Percentiles rank a stretch among this genome's conserved stretches.
These are phyloP conservation scores for Galago senegalensis DNA, from an alignment of 2,797 vertebrate species.

Conservation along the genomic window DNA sequence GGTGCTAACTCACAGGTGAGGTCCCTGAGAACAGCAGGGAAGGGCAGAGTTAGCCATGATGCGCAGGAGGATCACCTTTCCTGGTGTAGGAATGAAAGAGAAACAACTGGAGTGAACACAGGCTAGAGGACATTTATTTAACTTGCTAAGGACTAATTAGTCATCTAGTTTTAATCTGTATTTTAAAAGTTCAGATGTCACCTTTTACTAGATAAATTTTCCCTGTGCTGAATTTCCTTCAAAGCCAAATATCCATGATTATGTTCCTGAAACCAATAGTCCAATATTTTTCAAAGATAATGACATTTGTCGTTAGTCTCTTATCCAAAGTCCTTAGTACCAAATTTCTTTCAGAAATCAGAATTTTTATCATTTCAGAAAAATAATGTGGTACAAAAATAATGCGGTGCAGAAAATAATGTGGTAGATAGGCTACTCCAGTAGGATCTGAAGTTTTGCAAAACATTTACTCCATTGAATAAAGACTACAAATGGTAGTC, in stretches of 20 bases:
- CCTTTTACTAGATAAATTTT: not conserved
- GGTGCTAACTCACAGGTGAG: not conserved
- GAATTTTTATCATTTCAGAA: conserved; percentile 29
- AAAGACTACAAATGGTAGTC: not conserved
- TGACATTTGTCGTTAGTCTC: not conserved
- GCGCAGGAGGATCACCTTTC: not conserved
- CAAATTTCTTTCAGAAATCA: not conserved
- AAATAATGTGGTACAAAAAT: not conserved
- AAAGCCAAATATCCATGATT: not conserved
- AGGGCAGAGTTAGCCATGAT: not conserved
- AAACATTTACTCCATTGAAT: not conserved
- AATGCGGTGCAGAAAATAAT: not conserved
- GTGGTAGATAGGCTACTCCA: not conserved
- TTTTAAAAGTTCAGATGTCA: not conserved
- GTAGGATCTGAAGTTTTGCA: not conserved
- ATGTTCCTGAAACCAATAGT: not conserved
- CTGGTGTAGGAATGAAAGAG: not conserved
- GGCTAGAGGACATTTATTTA: not conserved
- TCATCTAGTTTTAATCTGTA: not conserved
- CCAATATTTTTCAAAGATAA: not conserved
- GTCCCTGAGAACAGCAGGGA: not conserved
- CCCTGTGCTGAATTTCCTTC: not conserved
- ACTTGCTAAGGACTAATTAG: not conserved
- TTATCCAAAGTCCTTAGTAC: not conserved
- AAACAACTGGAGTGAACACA: not conserved